Base-by-base conservation (phyloP, 2,888 invertebrate species). In the Drosophila birchii region DNA sequence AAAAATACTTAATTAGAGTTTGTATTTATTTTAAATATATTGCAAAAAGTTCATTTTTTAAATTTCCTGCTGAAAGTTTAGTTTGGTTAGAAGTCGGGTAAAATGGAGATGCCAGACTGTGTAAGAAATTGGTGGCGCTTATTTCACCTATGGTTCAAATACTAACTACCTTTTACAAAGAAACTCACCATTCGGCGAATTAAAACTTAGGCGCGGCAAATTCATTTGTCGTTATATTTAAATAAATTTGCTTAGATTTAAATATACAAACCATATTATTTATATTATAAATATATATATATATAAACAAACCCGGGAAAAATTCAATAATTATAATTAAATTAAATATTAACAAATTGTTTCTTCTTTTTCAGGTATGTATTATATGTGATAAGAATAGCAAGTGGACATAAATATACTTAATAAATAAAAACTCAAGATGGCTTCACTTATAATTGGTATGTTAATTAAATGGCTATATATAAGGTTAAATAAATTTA, bases 331-430 rank as follows among this genome's bases (percentile, higher is more conserved):
- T 7, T 14, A 18, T 12, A 34, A 16, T 23, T 44, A 23, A 7
- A 5, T n/a, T 11, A 41, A 43, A 43, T 47, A 18, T 4, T 20
- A 20, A 20, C 14, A 12, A 9, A 1, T 20, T 16, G 0, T 41
- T 16, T 43, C 2, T 29, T 14, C 16, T 61, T 44, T 64, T 77
- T 36, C 70, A 77, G 78, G 78, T 78, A 64, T 55, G 55, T 76
- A 9, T 7, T 20, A 23, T 12, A 44, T 7, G 16, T 4, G 26
- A 32, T 0, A 9, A 14, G 5, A 51, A 0, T 2, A 18, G 29
- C 14, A 18, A 0, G 18, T 49, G 12, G 7, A 14, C 14, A 23
- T 3, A 6, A 18, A 26, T 53, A 8, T 23, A 11, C 18, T 18
- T 3, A 11, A 18, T 36, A 12, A 39, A 39, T 39, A 32, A n/a